Evolutionary conservation across 1,140 invertebrate species (phyloP), one percentile per base, ranked within the genome.

Genomic region (Thaumatotibia leucotreta): DNA sequence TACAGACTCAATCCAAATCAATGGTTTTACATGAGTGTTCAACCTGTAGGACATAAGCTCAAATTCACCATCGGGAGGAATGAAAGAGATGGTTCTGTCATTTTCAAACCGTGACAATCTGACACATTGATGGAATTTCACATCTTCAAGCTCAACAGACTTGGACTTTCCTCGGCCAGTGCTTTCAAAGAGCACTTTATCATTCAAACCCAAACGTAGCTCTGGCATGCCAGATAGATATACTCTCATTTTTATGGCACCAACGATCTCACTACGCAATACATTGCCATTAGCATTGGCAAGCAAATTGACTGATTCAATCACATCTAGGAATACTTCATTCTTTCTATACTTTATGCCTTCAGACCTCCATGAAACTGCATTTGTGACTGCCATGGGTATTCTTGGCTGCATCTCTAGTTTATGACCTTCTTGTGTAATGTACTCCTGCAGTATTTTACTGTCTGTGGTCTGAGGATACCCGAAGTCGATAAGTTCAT

Each of bases 151-250:
- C 90, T 99, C 99, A 0, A 99, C 99, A 20, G 98, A 99, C 89
- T 99, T 99, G 20, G 97, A 99, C 91, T 99, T 99, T 0, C 98
- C 98, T 68, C 98, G 93, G 1, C 99, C 98, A 17, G 98, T 99
- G 68, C 97, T 98, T 89, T 99, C 98, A 92, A 99, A 99, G 0
- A 99, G 89, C 9, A 99, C 98, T 92, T 99, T 99, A 85, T 99
- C 99, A 87, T 99, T 99, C 0, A 99, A 92, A 0, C 99, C 99
- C 20, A 99, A 92, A 24, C 99, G 93, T n/a, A 99, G 87, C 90
- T 99, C 99, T 1, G 99, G 99, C 99, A 99, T 99, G n/a, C 99
- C 99, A 10, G 97, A 99, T 5, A 99, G 86, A 85, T 99, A 99
- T 0, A 99, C 99, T 69, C 99, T 93, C 99, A 99, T 99, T 92